Conservation (phyloP, 2,888 invertebrate species). For the Leptopilina drosophilae region DNA sequence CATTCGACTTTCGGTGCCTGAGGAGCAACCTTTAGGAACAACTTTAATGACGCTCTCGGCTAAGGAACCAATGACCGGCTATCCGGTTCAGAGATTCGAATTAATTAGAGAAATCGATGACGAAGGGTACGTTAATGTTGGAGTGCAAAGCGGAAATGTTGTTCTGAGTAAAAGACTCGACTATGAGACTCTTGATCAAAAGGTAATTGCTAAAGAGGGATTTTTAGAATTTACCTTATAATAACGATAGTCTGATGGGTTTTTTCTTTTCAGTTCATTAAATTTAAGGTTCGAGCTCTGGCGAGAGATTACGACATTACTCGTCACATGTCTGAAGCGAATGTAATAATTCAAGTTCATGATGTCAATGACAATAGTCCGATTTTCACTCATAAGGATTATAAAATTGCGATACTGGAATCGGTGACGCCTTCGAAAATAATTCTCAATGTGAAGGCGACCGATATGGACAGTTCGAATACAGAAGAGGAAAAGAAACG, state of each 20-base stretch:
- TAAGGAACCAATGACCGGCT: conserved; percentile 84
- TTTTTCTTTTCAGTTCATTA: conserved; percentile 70
- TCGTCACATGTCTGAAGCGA: conserved; percentile 82
- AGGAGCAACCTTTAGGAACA: conserved; percentile 87
- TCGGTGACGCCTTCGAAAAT: conserved; percentile 83
- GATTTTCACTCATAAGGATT: conserved; percentile 83
- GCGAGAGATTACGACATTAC: conserved; percentile 75
- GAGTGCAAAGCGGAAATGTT: conserved; percentile 86
- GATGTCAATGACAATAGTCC: conserved; percentile 90
- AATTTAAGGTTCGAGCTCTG: conserved; percentile 77
- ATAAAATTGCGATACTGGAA: conserved; percentile 85
- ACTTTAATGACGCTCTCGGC: conserved; percentile 84
- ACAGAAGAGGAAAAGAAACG: conserved; percentile 78
- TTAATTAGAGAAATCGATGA: conserved; percentile 70
- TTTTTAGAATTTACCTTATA: no score
- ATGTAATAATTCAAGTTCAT: conserved; percentile 83
- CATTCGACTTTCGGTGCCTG: conserved; percentile 84
- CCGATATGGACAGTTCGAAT: conserved; percentile 83
- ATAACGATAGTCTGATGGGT: no score
- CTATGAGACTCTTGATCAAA: conserved; percentile 84
- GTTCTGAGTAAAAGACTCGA: conserved; percentile 86
- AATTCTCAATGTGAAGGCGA: conserved; percentile 84
- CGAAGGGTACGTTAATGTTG: conserved; percentile 73
- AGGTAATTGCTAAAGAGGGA: conserved; percentile 75
- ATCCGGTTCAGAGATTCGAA: conserved; percentile 80